phyloP scores from a whole-genome alignment of 2,797 vertebrate species.

The Emys orbicularis region DNA sequence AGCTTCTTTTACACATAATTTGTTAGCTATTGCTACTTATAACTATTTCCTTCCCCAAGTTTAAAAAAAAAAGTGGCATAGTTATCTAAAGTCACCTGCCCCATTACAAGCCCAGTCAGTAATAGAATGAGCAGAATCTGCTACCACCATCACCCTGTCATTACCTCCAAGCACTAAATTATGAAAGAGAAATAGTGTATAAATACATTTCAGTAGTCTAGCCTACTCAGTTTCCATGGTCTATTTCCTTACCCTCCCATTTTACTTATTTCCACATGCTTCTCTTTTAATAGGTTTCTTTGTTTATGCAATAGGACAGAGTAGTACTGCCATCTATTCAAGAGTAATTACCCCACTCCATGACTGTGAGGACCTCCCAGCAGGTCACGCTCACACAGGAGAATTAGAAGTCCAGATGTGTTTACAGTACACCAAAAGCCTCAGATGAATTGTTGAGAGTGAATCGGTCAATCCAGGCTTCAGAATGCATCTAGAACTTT shows the following conservation, averaged over 20 bases:
- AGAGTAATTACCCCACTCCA: neutral
- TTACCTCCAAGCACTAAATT: neutral
- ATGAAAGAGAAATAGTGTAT: neutral
- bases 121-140: neutral
- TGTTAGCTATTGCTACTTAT: neutral
- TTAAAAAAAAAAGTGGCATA: neutral
- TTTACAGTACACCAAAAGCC: neutral
- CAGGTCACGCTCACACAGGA: neutral
- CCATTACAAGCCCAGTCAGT: neutral
- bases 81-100: neutral
- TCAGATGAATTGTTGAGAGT: neutral
- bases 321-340: neutral
- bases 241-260: neutral
- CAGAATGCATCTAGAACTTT: neutral
- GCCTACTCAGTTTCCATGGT: neutral
- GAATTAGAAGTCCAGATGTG: neutral
- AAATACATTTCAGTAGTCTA: constrained; percentile 6
- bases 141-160: neutral
- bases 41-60: neutral
- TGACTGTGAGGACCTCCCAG: neutral
- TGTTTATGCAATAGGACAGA: neutral
- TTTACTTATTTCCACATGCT: neutral
- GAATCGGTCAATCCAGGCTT: neutral
- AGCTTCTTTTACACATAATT: neutral
- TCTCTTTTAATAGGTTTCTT: neutral